Evolutionary conservation across 2,797 vertebrate species (phyloP), one percentile per base, ranked within the genome.

Genomic region (Picus viridis): DNA sequence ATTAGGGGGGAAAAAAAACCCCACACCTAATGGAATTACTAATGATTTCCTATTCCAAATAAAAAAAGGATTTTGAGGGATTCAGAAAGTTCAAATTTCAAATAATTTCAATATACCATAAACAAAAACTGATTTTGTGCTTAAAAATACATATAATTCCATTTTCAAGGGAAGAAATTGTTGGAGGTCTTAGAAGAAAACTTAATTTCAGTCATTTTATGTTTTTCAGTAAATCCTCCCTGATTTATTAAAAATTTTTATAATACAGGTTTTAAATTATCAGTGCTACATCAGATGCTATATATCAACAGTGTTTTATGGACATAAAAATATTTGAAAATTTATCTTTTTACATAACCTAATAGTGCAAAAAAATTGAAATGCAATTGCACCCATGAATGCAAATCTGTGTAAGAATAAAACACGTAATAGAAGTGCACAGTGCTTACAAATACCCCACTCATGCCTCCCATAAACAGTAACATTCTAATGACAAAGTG

Each of bases 141-240:
- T 59, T 16, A 41, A 58, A 67, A 63, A 88, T 73, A 17, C 12
- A 39, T 12, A 1, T 20, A 47, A 68, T 62, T 7, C 75, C 0
- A 10, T 83, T 74, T 88, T 59, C 20, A 41, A 80, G 62, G 54
- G 5, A 27, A 4, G 0, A 73, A 84, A 71, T 57, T 0, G 2
- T 12, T 63, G 1, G 64, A n/a, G 19, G 57, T 30, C 12, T 53
- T 41, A 39, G 7, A 64, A 4, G 47, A 71, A 94, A 85, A 19
- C 10, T 4, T 23, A 0, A 36, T 61, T 68, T 67, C 7, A 54
- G 6, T 45, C 9, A 26, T 59, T 82, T 59, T 30, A 6, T 19
- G 47, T 64, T 82, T 80, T 83, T 84, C 7, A 49, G 19, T n/a
- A 72, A 10, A 0, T 0, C 5, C 5, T 4, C 0, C 3, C 1